Conservation (phyloP, 2,797 vertebrate species). For the Anolis apletophallus region DNA sequence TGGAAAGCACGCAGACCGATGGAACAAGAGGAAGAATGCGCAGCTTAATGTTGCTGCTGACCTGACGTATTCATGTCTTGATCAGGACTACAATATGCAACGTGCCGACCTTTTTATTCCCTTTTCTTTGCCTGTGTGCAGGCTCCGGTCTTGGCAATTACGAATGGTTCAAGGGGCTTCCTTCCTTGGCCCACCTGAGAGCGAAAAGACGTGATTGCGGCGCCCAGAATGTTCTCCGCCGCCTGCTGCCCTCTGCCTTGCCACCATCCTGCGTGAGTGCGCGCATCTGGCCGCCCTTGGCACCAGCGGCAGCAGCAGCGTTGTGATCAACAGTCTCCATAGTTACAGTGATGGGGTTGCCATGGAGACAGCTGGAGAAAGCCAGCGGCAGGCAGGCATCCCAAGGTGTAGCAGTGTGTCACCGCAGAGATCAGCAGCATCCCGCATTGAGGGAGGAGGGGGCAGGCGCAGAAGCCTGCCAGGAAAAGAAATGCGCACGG, state of each 20-base stretch:
- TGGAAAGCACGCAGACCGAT: too few species aligned
- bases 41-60: background rate
- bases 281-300: slow-evolving; percentile 17
- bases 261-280: background rate
- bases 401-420: slow-evolving; percentile 35
- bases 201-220: background rate
- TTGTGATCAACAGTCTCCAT: slow-evolving; percentile 41
- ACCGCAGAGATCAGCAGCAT: background rate
- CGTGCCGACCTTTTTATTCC: background rate
- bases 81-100: background rate
- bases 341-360: slow-evolving; percentile 48
- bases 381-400: slow-evolving; percentile 21
- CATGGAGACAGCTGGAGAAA: slow-evolving; percentile 40
- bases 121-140: too few species aligned
- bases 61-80: background rate
- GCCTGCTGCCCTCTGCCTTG: slow-evolving; percentile 31
- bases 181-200: background rate
- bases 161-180: background rate
- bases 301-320: background rate
- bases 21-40: background rate
- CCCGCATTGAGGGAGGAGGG: background rate
- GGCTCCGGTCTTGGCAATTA: background rate
- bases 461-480: background rate
- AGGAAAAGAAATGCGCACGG: background rate
- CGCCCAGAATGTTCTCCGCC: background rate